phyloP scores from a whole-genome alignment of 2,113 vertebrate genomes.

The Notarius quadriscutis region DNA sequence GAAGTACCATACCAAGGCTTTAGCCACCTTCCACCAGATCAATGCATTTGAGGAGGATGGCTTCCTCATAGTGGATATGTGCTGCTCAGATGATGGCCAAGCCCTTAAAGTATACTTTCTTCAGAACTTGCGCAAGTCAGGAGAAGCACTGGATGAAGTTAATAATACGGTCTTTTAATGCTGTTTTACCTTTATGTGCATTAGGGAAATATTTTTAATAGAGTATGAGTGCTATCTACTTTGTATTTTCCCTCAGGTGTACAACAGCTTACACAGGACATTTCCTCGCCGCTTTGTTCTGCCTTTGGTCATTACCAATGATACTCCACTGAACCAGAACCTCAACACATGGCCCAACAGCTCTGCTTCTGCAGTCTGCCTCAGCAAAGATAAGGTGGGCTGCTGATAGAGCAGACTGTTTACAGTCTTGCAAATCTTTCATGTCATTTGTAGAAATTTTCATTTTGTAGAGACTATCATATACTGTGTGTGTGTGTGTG shows the following conservation, averaged over 20 bases:
- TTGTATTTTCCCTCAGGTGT: constrained; percentile 69
- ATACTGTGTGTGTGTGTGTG: too few relatives aligned
- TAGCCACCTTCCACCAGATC: constrained; percentile 89
- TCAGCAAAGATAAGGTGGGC: constrained; percentile 76
- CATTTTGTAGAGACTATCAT: too few relatives aligned
- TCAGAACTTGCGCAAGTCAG: constrained; percentile 84
- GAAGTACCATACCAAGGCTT: constrained; percentile 76
- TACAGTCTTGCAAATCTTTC: background rate
- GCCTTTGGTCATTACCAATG: constrained; percentile 74
- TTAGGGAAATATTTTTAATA: constrained; percentile 43
- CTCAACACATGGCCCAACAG: constrained; percentile 77
- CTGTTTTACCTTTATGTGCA: constrained; percentile 2
- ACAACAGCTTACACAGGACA: constrained; percentile 65
- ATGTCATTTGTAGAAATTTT: background rate
- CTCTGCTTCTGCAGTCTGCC: constrained; percentile 77
- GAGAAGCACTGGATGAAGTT: constrained; percentile 83
- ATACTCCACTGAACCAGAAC: constrained; percentile 73
- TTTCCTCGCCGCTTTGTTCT: constrained; percentile 89
- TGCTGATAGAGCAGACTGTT: background rate
- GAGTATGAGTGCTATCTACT: background rate
- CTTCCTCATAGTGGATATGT: constrained; percentile 87
- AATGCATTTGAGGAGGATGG: constrained; percentile 88
- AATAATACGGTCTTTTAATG: constrained; percentile 30
- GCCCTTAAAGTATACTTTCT: constrained; percentile 76
- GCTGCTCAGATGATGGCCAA: constrained; percentile 80